Conservation (phyloP, 2,113 vertebrate genomes). For the Protobothrops flavoviridis region DNA sequence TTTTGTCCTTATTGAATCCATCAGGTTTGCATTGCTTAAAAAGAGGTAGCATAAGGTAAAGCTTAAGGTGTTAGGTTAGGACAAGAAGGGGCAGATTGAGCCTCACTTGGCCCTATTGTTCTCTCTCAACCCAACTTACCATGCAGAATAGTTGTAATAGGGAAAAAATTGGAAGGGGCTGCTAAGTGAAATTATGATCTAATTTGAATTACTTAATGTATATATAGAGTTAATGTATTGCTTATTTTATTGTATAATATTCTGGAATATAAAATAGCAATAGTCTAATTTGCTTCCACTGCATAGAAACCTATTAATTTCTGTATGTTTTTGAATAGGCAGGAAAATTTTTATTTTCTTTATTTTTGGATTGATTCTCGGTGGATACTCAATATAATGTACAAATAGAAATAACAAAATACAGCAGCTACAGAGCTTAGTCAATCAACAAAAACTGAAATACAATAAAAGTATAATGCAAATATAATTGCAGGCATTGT, state of each 20-base stretch:
- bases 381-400: background rate
- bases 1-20: background rate
- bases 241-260: background rate
- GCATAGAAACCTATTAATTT: slow-evolving; percentile 16
- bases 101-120: rapidly evolving
- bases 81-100: background rate
- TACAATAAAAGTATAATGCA: background rate
- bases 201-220: background rate
- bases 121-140: background rate
- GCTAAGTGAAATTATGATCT: slow-evolving; percentile 1
- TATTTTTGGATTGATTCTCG: background rate
- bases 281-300: background rate
- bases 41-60: background rate
- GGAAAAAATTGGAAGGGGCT: background rate
- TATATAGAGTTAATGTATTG: background rate
- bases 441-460: background rate
- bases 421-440: background rate
- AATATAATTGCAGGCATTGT: background rate
- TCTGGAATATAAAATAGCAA: background rate
- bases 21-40: background rate
- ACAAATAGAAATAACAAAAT: background rate
- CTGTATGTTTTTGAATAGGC: slow-evolving; percentile 8
- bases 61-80: background rate
- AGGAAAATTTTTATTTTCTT: background rate
- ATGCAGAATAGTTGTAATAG: background rate